Evolutionary conservation across 2,888 invertebrate genomes (phyloP), one percentile per base, ranked within the genome.

Genomic region (Steinernema scapterisci): DNA sequence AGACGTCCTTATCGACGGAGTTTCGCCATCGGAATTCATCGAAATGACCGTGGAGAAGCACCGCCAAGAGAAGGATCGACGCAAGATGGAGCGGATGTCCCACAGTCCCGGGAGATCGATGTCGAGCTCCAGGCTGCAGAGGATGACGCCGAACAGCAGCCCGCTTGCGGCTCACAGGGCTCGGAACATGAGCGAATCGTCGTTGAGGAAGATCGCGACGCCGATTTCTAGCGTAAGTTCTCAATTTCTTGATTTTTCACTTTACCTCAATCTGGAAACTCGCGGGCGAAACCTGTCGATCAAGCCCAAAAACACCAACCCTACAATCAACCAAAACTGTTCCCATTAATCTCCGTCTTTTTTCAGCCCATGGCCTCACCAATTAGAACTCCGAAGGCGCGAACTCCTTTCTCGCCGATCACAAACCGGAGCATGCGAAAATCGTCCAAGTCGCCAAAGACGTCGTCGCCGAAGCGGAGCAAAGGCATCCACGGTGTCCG

Each of bases 111-210:
- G 21, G 25, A 63, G 63, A 31, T 63, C 63, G 3, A 27, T 27
- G 63, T 63, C 63, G 27, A 63, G 25, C 38, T 25, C 63, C 11
- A 25, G 63, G 27, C 38, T 63, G 5, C 21, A 27, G 25, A 9
- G 63, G 1, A 63, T 63, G 63, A 63, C 31, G 5, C 63, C 63
- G 1, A n/a, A 19, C 21, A 52, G 21, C 21, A 63, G 63, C 31
- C 63, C 63, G 21, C 19, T 63, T 16, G 31, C 31, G 6, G 63
- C 63, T 6, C 63, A 63, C 1, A 27, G 63, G 19, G 63, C 63
- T 25, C 63, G 63, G 25, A 63, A 63, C n/a, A 63, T 63, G 63
- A 63, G 63, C 63, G 63, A 63, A 3, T 63, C 63, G 1, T 63
- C 63, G 27, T 25, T 63, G 16, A 63, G 63, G 63, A 63, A 38